Conservation (phyloP, 2,797 vertebrate genomes). For the Pantherophis alleghaniensis region DNA sequence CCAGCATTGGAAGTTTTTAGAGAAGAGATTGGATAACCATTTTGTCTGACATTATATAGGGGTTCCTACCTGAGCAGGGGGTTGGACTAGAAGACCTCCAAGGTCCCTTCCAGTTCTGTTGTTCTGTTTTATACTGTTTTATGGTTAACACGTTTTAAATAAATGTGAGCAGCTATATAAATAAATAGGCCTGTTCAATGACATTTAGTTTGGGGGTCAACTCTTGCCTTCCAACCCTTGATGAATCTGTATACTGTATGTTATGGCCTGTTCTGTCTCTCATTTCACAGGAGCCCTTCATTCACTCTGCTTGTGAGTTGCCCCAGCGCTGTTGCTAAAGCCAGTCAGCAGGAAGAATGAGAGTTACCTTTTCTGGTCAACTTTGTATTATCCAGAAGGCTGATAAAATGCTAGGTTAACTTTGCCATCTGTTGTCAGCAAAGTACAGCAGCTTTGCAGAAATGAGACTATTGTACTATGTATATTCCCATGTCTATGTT, state of each 20-base stretch:
- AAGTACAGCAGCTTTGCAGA: background rate
- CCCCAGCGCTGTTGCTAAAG: background rate
- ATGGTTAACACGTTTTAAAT: background rate
- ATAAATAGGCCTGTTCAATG: background rate
- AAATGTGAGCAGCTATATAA: background rate
- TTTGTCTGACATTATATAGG: background rate
- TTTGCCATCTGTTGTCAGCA: background rate
- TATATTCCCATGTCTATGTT: background rate
- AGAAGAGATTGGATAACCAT: background rate
- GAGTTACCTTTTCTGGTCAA: background rate
- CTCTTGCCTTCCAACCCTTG: background rate
- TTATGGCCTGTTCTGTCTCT: background rate
- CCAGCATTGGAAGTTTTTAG: background rate
- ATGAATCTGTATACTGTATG: background rate
- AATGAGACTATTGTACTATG: background rate
- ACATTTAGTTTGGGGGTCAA: background rate
- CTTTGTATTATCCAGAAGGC: background rate
- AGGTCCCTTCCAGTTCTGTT: background rate
- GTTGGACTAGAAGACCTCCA: background rate
- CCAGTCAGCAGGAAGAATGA: background rate
- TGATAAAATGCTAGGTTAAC: background rate
- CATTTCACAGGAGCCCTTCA: background rate
- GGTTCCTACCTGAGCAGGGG: background rate
- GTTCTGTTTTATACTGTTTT: background rate
- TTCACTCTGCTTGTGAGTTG: background rate